phyloP scores from a whole-genome alignment of 1,140 invertebrate species.

The Cyrtorhinus lividipennis region DNA sequence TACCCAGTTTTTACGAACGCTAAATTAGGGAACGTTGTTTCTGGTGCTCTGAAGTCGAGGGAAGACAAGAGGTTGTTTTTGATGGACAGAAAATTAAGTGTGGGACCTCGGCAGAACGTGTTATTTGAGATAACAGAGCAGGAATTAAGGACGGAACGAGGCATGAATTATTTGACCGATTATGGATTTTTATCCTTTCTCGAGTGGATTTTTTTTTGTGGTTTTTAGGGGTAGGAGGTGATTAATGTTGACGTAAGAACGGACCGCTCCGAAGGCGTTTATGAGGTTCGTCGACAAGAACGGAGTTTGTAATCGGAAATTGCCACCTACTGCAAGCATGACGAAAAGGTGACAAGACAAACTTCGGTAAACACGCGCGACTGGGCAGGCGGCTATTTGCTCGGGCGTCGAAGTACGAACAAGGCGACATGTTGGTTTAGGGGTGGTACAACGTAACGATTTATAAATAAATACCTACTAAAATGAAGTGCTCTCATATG shows the following conservation, averaged over 20 bases:
- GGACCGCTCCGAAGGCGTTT: not conserved
- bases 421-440: too few relatives aligned
- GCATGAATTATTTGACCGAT: not conserved
- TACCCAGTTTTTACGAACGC: not conserved
- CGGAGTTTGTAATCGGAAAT: not conserved
- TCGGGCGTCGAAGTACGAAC: too few relatives aligned
- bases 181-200: not conserved
- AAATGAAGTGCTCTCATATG: too few relatives aligned
- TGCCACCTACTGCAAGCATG: not conserved
- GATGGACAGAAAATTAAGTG: not conserved
- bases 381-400: too few relatives aligned
- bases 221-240: too few relatives aligned
- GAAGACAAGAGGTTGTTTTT: too few relatives aligned
- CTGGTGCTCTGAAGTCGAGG: too few relatives aligned
- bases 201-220: too few relatives aligned
- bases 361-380: too few relatives aligned
- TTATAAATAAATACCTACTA: too few relatives aligned
- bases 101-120: not conserved
- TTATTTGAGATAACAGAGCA: not conserved
- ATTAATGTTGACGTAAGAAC: not conserved
- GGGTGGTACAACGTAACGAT: too few relatives aligned
- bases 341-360: not conserved
- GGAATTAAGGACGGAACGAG: not conserved
- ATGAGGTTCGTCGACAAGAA: too few relatives aligned
- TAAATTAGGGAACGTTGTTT: not conserved